Percentiles rank a stretch among this genome's conserved stretches.
Evolutionary conservation across 1,140 invertebrate species (phyloP).

Genomic region (Carposina sasakii): DNA sequence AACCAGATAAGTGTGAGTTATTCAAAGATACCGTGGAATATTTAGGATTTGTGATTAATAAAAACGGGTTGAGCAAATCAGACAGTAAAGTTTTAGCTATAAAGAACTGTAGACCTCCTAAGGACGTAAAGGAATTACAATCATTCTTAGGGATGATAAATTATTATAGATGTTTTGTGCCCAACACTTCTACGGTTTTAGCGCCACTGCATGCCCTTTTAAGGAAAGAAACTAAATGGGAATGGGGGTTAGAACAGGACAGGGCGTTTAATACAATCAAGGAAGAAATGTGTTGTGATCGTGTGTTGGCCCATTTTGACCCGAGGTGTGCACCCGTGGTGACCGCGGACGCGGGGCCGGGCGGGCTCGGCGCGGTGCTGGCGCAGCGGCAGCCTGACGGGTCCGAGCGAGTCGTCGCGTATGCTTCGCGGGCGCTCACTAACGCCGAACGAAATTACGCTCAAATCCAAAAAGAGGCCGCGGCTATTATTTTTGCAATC

Average conservation of each 20-base stretch:
- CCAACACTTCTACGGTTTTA: constrained; percentile 34
- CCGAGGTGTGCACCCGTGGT: constrained; percentile 14
- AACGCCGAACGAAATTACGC: constrained; percentile 57
- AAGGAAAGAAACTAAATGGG: background rate
- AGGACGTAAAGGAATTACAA: constrained; percentile 38
- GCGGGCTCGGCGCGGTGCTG: constrained; percentile 2
- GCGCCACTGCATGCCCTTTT: constrained; percentile 16
- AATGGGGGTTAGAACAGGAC: background rate
- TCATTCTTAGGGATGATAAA: constrained; percentile 56
- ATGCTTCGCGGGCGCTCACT: constrained; percentile 49
- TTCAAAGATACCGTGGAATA: constrained; percentile 33
- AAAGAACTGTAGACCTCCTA: constrained; percentile 28
- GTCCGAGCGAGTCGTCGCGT: constrained; percentile 27
- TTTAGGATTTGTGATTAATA: constrained; percentile 37
- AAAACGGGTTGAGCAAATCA: constrained; percentile 36
- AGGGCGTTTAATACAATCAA: background rate
- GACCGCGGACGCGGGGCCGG: constrained; percentile 12
- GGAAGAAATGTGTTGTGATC: background rate
- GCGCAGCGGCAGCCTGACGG: background rate
- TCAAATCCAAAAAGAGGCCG: constrained; percentile 21
- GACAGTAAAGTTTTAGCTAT: constrained; percentile 47
- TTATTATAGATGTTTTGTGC: constrained; percentile 61
- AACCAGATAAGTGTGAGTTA: constrained; percentile 41
- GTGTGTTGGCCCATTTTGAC: constrained; percentile 22
- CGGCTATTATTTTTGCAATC: constrained; percentile 20